phyloP scores from a whole-genome alignment of 2,888 invertebrate genomes.

The Eristalis arbustorum region DNA sequence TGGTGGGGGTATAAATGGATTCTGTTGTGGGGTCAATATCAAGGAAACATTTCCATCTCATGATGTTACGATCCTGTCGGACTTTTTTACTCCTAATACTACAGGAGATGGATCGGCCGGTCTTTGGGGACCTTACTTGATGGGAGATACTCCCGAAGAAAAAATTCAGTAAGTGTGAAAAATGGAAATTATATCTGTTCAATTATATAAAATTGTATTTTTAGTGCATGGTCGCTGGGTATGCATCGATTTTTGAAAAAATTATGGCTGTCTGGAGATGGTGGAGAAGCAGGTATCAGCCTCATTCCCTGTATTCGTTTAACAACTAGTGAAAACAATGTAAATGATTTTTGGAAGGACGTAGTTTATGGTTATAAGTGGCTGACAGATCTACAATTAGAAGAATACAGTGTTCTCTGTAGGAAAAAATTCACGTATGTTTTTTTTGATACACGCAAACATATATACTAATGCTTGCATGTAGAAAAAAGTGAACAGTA shows the following conservation, averaged over 20 bases:
- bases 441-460: not conserved
- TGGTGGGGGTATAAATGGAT: constrained; percentile 88
- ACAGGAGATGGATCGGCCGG: constrained; percentile 91
- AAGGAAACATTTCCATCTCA: constrained; percentile 82
- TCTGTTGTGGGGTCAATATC: constrained; percentile 85
- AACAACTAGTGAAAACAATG: constrained; percentile 74
- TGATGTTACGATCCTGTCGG: constrained; percentile 84
- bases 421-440: constrained; percentile 79
- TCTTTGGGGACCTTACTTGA: constrained; percentile 86
- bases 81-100: constrained; percentile 86
- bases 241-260: constrained; percentile 83
- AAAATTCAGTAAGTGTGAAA: constrained; percentile 82
- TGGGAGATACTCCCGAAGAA: constrained; percentile 82
- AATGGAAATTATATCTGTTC: too few relatives aligned
- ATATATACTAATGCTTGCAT: not conserved
- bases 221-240: constrained; percentile 85
- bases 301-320: constrained; percentile 80
- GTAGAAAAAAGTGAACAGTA: not conserved
- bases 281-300: constrained; percentile 81
- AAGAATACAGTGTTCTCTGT: constrained; percentile 76
- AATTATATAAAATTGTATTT: constrained; percentile 59
- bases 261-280: constrained; percentile 83
- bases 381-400: constrained; percentile 77
- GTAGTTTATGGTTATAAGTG: constrained; percentile 80
- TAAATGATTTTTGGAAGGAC: constrained; percentile 79